These are phyloP conservation scores for Trichechus manatus DNA, from an alignment of 2,113 vertebrate genomes.

Conservation along the genomic window DNA sequence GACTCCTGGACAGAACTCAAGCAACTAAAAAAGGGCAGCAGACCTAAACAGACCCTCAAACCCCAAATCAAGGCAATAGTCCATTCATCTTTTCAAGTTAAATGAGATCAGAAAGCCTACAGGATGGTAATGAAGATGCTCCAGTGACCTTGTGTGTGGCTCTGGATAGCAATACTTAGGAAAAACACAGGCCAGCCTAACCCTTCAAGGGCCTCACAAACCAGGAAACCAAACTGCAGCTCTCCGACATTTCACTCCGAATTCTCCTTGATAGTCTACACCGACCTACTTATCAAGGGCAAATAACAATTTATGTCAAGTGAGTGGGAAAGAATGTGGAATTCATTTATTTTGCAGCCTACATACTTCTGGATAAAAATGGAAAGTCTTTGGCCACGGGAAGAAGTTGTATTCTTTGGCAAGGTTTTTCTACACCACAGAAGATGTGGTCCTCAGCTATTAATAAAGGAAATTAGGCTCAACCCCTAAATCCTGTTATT, in stretches of 20 bases:
- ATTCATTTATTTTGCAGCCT: conserved; percentile 82
- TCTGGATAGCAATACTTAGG: not conserved
- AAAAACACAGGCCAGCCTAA: not conserved
- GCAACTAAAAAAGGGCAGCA: not conserved
- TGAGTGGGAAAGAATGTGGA: conserved; percentile 77
- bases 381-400: conserved; percentile 62
- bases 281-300: conserved; percentile 78
- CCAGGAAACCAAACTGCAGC: conserved; percentile 4
- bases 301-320: conserved; percentile 80
- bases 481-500: conserved; percentile 11
- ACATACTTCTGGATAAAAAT: conserved; percentile 72
- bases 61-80: not conserved
- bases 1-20: not conserved
- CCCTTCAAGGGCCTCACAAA: conserved; percentile 24
- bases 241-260: conserved; percentile 65
- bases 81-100: not conserved
- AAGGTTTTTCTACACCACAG: conserved; percentile 27
- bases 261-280: conserved; percentile 81
- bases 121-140: not conserved
- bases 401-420: conserved; percentile 65
- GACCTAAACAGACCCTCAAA: not conserved
- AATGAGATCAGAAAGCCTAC: not conserved
- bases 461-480: conserved; percentile 65
- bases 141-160: not conserved
- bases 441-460: conserved; percentile 53